Base-by-base conservation (phyloP, 2,888 invertebrate genomes). In the Pherbina coryleti region DNA sequence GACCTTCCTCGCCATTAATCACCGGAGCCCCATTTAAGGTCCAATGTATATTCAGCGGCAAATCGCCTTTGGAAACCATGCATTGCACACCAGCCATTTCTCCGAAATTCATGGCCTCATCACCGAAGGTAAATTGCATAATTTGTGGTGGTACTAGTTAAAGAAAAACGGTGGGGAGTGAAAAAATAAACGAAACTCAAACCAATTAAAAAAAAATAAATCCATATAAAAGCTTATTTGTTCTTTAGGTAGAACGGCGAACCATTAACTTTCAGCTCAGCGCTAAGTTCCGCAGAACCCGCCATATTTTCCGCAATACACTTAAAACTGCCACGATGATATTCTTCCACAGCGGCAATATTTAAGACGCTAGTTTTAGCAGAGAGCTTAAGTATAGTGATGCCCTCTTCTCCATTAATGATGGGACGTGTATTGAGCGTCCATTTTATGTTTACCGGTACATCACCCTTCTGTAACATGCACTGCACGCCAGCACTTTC, bases 401-500 rank as follows among this genome's bases (percentile, higher is more conserved):
- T 86, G 64, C 90, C 92, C 83, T 91, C 90, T 82, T 91, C 92
- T 84, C 90, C 91, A 81, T 88, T 90, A 80, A 85, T 91, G 83
- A 87, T 89, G 78, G 85, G 90, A 4, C 86, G 83, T 4, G 91
- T 91, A 82, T 92, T 91, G 66, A 92, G 90, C 70, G 91, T 93
- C 96, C 96, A 96, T 72, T 92, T 91, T 78, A 97, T 94, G 81
- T 92, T 92, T 77, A 97, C 91, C 34, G 96, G 96, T 81, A 93
- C 90, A 88, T 97, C 96, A 72, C 96, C 95, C 88, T 95, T 94
- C 80, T 92, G 92, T 51, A 94, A 93, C 84, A 93, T 92, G 88
- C 95, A 96, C 79, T 92, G 92, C 17, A 93, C 92, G 62, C 94
- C 93, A 51, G 93, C 92, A 87, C 92, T 92, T 84, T 94, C 94